Percentiles rank a stretch among this genome's conserved stretches.
These are phyloP conservation scores for Catocala nupta DNA, from an alignment of 2,888 invertebrate genomes.

Conservation along the genomic window DNA sequence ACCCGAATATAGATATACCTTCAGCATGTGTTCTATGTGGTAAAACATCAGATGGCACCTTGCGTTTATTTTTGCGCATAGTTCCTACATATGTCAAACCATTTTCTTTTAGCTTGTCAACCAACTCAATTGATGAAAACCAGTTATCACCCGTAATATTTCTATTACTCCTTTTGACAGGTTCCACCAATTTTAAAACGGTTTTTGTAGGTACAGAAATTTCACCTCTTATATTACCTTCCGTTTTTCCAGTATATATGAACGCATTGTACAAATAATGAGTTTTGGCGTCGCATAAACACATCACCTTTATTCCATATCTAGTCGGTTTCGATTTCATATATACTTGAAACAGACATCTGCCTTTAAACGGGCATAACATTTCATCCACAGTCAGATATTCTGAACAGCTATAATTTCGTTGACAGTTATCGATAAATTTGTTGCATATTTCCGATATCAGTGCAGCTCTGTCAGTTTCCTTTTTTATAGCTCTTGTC, in stretches of 20 bases:
- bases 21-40: background rate
- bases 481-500: background rate
- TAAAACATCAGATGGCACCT: background rate
- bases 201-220: background rate
- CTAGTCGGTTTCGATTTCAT: background rate
- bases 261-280: conserved; percentile 2
- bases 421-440: background rate
- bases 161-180: background rate
- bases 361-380: background rate
- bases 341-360: background rate
- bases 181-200: background rate
- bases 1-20: background rate
- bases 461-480: background rate
- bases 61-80: background rate
- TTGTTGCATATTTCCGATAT: background rate
- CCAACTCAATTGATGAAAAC: background rate
- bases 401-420: conserved; percentile 1
- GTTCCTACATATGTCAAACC: background rate
- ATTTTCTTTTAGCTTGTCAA: background rate
- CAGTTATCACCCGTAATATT: conserved; percentile 2
- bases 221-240: background rate
- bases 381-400: conserved; percentile 2
- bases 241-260: background rate
- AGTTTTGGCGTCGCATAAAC: conserved; percentile 1
- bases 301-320: background rate